phyloP scores from a whole-genome alignment of 2,888 invertebrate genomes.

The Hecatera dysodea region DNA sequence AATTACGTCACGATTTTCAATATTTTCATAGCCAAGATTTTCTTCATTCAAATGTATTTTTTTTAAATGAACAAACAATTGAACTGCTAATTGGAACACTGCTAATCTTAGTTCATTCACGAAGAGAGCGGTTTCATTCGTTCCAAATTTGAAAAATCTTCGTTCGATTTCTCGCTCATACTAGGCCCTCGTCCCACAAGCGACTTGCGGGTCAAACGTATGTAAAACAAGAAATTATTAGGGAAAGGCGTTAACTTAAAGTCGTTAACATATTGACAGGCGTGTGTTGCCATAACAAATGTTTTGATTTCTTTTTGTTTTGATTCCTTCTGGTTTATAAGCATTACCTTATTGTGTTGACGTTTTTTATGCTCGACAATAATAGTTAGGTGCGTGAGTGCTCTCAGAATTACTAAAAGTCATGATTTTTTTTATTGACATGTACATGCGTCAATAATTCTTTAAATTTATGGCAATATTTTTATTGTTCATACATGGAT shows the following conservation, averaged over 20 bases:
- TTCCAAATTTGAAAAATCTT: neutral
- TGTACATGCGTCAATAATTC: neutral
- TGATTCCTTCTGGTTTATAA: conserved; percentile 72
- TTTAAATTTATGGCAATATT: neutral
- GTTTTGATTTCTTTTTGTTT: conserved; percentile 69
- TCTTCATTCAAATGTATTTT: neutral
- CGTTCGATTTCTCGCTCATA: conserved; percentile 27
- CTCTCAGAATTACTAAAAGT: conserved; percentile 5
- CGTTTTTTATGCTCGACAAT: conserved; percentile 55
- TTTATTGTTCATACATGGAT: neutral
- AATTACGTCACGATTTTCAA: too few relatives aligned
- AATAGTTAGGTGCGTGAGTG: conserved; percentile 22
- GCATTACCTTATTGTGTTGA: conserved; percentile 75
- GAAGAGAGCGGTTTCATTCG: neutral
- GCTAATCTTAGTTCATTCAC: neutral
- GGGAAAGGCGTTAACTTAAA: conserved; percentile 66
- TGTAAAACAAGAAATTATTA: conserved; percentile 71
- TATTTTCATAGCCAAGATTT: neutral
- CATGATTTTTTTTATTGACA: conserved; percentile 17
- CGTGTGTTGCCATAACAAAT: conserved; percentile 75
- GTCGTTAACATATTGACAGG: conserved; percentile 77
- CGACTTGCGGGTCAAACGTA: conserved; percentile 60
- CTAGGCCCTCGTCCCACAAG: conserved; percentile 28
- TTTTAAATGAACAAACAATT: too few relatives aligned
- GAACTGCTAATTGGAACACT: too few relatives aligned